These are phyloP conservation scores for Lamellibrachia columna DNA, from an alignment of 2,888 invertebrate genomes.

Conservation along the genomic window DNA sequence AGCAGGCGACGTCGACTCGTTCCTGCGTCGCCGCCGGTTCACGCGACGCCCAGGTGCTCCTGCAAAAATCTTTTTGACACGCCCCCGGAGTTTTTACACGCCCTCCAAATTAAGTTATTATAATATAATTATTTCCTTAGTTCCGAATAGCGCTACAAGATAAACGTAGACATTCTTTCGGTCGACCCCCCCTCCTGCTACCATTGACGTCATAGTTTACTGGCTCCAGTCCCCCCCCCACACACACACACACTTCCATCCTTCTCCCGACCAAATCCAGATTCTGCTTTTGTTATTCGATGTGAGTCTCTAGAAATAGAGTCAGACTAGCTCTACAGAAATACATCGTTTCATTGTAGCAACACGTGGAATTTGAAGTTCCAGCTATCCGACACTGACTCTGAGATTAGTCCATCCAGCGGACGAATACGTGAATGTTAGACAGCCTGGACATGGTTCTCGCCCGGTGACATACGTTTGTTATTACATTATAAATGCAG, in stretches of 20 bases:
- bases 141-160: not conserved
- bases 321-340: not conserved
- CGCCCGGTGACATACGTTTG: too few relatives aligned
- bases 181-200: not conserved
- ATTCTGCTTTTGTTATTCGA: not conserved
- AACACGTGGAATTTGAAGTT: not conserved
- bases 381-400: not conserved
- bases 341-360: not conserved
- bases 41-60: not conserved
- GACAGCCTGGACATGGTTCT: too few relatives aligned
- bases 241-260: not conserved
- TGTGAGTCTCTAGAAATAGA: not conserved
- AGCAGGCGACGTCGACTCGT: not conserved
- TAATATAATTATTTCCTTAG: not conserved
- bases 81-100: not conserved
- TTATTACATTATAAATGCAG: too few relatives aligned
- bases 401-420: not conserved
- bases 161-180: not conserved
- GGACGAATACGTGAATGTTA: too few relatives aligned
- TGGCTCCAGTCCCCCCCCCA: not conserved
- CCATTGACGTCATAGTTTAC: not conserved
- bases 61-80: not conserved
- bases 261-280: not conserved
- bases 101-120: not conserved
- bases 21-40: not conserved